Base-by-base conservation (phyloP, 2,113 vertebrate species). In the Myanophis thanlyinensis region DNA sequence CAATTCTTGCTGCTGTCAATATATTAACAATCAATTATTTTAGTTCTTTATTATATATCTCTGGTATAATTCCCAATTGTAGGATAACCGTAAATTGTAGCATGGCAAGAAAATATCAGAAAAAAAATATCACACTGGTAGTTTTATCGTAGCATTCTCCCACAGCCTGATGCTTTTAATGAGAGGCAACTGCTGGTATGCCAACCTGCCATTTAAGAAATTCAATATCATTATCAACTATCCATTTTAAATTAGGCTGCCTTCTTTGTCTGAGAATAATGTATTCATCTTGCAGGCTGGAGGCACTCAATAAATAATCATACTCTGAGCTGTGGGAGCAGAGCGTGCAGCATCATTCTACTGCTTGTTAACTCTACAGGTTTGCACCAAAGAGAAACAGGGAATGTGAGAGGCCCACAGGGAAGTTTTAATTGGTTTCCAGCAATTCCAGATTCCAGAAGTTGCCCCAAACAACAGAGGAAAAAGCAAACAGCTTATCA, bases 371-470 rank as follows among this genome's bases (percentile, higher is more conserved):
- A 92, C 59, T 40, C 91, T 87, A 23, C 27, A 87, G 84, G 59
- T 54, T 89, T 88, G 53, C 87, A 95, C 93, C 92, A 90, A 85
- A 90, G 47, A 92, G 85, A 40, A 95, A 94, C n/a, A 49, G 22
- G 12, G 94, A 93, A 95, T 84, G 7, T 89, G 89, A 91, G 92
- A 92, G 59, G n/a, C 13, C 93, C 87, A 80, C 0, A 0, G 92
- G 56, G 93, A 95, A 40, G 87, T 15, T 86, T 48, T 93, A 95
- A 96, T 92, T 96, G 40, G 85, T 95, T 95, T 94, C 59, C 89
- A 93, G 85, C 94, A n/a, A n/a, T n/a, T n/a, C n/a, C n/a, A n/a
- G n/a, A n/a, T n/a, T n/a, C n/a, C n/a, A n/a, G n/a, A n/a, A 30
- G 47, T 90, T 35, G 85, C 49, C 48, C 56, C 22, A 27, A 10